Evolutionary conservation across 2,797 vertebrate genomes (phyloP), one percentile per base, ranked within the genome.

Genomic region (Pipistrellus kuhlii): DNA sequence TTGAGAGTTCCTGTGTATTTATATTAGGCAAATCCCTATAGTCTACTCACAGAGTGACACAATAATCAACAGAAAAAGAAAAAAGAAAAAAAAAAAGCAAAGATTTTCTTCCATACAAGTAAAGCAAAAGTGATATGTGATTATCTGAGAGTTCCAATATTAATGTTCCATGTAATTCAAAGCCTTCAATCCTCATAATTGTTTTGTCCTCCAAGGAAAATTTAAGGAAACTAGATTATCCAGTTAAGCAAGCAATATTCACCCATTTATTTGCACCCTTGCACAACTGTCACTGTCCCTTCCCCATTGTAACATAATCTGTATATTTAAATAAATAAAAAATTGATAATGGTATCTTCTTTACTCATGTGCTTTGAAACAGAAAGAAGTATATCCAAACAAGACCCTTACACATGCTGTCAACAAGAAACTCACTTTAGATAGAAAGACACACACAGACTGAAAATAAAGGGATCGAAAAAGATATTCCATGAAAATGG

Each of bases 291-390:
- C 57, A 46, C 17, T 83, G 15, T 38, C 14, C 25, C 25, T 51
- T 85, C 6, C 14, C 17, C 11, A 6, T 18, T 10, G 32, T 64
- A 93, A 80, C 13, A 76, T 13, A 46, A 46, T 17, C 51, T 71
- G 11, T 80, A 20, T 35, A 83, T 95, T 75, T 86, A 81, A 94
- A 93, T 82, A 14, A 95, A 86, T 86, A 83, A 44, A 89, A 35
- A 48, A 27, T 35, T n/a, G 41, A 78, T 76, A 69, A 21, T 38
- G 30, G 5, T 2, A 76, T 68, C 94, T 66, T 72, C 35, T 66
- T 78, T 94, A 78, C 4, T 17, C 6, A 72, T 46, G 80, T 71
- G n/a, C 25, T 81, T 72, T 87, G 27, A 35, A 85, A 90, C 10
- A 48, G 38, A 51, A 85, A 82, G 21, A 55, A 35, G 3, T 44